Base-by-base conservation (phyloP, 2,113 vertebrate species). In the Megalops atlanticus region DNA sequence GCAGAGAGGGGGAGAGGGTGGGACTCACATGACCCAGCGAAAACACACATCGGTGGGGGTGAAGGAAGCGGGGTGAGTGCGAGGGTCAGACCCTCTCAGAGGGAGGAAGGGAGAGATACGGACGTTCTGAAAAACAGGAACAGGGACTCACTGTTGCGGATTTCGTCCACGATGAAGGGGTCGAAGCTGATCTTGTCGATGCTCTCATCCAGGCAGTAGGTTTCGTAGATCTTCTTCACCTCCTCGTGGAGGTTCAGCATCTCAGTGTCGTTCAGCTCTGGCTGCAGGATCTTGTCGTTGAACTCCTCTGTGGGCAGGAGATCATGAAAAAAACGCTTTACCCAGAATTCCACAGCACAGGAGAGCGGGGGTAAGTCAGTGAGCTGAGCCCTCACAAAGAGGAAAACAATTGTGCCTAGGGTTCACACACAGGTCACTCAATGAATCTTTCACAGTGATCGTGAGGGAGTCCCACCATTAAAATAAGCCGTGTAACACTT, bases 161-260 rank as follows among this genome's bases (percentile, higher is more conserved):
- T 98, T 88, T 98, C 96, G 82, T 98, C 96, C 87, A 99, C 95
- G 80, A 98, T 96, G 85, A 95, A 93, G 4, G 92, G 90, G 84
- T 99, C 95, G 84, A 99, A 98, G 91, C 94, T 92, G 87, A 99
- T 98, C 93, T 98, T 98, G 88, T 99, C 97, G 52, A 96, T 85
- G 88, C 98, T 98, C 87, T 98, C 96, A 81, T 99, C 97, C 89
- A 97, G 92, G 85, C 98, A 99, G 38, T 98, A 99, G 0, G 96
- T 97, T 87, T 92, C 87, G 75, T 97, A 97, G 85, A 99, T 96
- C 89, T 96, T 96, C 88, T 93, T 91, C 80, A 99, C 95, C 84
- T 99, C 97, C 0, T 94, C 92, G 81, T 99, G 97, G 47, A 99
- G 91, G 79, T 87, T 90, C 52, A 92, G 90, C 91, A 96, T 96